Evolutionary conservation across 2,113 vertebrate species (phyloP).

Genomic region (Alces alces): DNA sequence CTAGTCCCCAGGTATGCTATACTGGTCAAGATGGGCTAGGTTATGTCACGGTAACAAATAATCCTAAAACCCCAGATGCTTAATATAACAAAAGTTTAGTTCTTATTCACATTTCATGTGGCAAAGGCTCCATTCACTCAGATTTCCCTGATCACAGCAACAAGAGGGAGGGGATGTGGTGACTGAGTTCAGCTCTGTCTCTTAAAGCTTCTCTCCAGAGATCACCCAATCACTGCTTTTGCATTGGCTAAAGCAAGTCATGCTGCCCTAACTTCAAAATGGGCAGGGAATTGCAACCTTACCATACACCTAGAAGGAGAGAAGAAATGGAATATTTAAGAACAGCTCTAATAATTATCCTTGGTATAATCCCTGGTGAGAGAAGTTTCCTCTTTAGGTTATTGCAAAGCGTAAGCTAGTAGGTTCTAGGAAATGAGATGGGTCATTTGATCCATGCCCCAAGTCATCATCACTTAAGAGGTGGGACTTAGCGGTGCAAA

Average conservation of each 20-base stretch:
- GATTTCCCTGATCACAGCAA: not conserved
- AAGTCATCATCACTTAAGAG: not conserved
- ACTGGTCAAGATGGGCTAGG: not conserved
- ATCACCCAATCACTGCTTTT: not conserved
- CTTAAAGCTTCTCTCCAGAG: not conserved
- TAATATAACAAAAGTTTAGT: not conserved
- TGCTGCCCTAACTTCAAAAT: not conserved
- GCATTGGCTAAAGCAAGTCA: not conserved
- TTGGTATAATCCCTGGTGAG: not conserved
- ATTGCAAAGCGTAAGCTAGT: not conserved
- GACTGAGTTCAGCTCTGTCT: not conserved
- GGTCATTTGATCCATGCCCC: not conserved
- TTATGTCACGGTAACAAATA: slow-evolving; percentile 15
- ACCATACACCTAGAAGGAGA: not conserved
- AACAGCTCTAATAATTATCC: not conserved
- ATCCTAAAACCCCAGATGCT: not conserved
- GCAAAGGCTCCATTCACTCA: not conserved
- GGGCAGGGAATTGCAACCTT: not conserved
- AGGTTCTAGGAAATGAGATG: not conserved
- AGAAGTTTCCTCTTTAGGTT: not conserved
- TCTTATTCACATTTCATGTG: not conserved
- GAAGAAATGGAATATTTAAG: not conserved
- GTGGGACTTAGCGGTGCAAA: not conserved
- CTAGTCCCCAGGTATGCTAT: not conserved
- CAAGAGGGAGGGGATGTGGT: not conserved